These are phyloP conservation scores for Callithrix jacchus DNA, from an alignment of 2,113 vertebrate genomes.

Conservation along the genomic window DNA sequence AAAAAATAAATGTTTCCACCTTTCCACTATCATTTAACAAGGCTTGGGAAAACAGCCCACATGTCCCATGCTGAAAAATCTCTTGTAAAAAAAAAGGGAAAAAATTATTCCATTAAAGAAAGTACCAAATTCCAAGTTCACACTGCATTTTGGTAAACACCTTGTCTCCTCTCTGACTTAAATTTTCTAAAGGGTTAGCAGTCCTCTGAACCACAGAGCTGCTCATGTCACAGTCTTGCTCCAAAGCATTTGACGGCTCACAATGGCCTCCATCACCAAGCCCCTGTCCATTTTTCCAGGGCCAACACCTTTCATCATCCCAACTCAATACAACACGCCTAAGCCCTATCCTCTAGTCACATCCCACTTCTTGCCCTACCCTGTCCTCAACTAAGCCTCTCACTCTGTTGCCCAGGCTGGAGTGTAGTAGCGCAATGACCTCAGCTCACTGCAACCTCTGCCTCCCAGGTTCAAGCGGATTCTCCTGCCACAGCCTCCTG, in stretches of 20 bases:
- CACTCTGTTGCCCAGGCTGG: no score
- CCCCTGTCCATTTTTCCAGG: background rate
- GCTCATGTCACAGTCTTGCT: background rate
- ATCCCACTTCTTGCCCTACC: background rate
- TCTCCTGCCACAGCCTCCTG: no score
- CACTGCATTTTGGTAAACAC: background rate
- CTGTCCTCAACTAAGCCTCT: background rate
- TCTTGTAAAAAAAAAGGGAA: background rate
- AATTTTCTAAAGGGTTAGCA: background rate
- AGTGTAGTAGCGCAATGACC: no score
- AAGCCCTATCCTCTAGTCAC: background rate
- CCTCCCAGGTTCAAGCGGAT: no score
- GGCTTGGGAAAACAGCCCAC: background rate
- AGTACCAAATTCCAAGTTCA: background rate
- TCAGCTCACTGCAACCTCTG: no score
- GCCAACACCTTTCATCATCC: background rate
- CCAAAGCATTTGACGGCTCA: background rate
- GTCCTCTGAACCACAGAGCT: background rate
- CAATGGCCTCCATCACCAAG: background rate
- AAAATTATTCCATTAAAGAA: background rate
- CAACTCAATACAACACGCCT: background rate
- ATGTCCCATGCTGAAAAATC: background rate
- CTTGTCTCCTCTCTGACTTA: background rate
- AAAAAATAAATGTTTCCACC: slow-evolving; percentile 42
- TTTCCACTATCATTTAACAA: background rate